Evolutionary conservation across 1,140 invertebrate species (phyloP).

Genomic region (Monochamus saltuarius): DNA sequence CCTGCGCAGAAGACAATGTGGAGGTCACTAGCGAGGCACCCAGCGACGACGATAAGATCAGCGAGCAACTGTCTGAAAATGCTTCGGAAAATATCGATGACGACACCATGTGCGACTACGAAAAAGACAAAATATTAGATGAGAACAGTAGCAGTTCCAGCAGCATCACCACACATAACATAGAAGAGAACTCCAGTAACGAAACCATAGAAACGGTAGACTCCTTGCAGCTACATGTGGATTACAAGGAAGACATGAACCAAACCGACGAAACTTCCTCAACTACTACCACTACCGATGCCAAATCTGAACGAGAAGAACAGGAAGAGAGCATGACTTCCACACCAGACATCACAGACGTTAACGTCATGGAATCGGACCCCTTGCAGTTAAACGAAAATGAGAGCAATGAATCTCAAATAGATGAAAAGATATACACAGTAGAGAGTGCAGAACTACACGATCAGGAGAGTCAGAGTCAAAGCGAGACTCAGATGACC

Average conservation of each 20-base stretch:
- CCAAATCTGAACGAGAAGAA: conserved; percentile 28
- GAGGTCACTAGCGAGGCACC: conserved; percentile 23
- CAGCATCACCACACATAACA: conserved; percentile 26
- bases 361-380: conserved; percentile 16
- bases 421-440: neutral
- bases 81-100: conserved; percentile 24
- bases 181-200: conserved; percentile 34
- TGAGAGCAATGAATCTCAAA: conserved; percentile 7
- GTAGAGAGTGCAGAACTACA: no score
- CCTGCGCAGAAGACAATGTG: conserved; percentile 22
- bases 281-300: conserved; percentile 30
- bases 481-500: neutral
- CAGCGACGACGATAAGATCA: conserved; percentile 35
- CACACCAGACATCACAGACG: conserved; percentile 29
- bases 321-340: conserved; percentile 34
- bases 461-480: neutral
- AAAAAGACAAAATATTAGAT: conserved; percentile 32
- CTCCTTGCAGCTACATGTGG: conserved; percentile 33
- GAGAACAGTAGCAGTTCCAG: conserved; percentile 36
- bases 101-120: conserved; percentile 25
- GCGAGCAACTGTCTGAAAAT: conserved; percentile 29
- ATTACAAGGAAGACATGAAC: conserved; percentile 28
- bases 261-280: conserved; percentile 28
- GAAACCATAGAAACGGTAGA: conserved; percentile 37
- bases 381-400: conserved; percentile 6